Evolutionary conservation across 1,140 invertebrate genomes (phyloP), one percentile per base, ranked within the genome.

Genomic region (Luehdorfia chinensis): DNA sequence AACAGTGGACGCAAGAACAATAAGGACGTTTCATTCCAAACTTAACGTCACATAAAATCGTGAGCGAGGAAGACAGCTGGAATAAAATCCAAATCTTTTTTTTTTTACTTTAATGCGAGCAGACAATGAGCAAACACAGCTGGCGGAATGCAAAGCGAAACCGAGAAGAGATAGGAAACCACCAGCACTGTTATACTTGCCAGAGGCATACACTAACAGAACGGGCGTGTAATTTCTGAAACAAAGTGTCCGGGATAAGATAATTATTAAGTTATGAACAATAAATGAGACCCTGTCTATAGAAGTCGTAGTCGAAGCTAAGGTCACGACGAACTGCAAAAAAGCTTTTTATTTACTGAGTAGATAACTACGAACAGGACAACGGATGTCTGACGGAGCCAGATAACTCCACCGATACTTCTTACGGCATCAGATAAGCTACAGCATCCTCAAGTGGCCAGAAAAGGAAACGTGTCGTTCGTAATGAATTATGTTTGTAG

Each of bases 121-220:
- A 77, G 81, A 85, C 81, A 84, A 83, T 85, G 81, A 85, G 71
- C 78, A 78, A 81, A 83, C 73, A 75, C 78, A 77, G 78, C 65
- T 79, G 78, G 73, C 54, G 66, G 81, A 79, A 83, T 83, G 76
- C 74, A 85, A 85, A 83, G 83, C 74, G 70, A 77, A 64, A 53
- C 48, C 34, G 47, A 70, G 56, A 49, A 60, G 62, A 60, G 59
- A 60, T 55, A 72, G 59, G 63, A 59, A 31, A 47, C 60, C 54
- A 57, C 67, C 55, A 48, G 43, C 59, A n/a, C n/a, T 56, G 62
- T 59, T 52, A 61, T 47, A 65, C 57, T 60, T 60, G 53, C 61
- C 59, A 52, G 66, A 61, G 63, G 55, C 56, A 66, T 61, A 45
- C 52, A 55, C 59, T 67, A 74, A 67, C 64, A 28, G 50, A 59